phyloP scores from a whole-genome alignment of 2,888 invertebrate genomes.

The Antitype chi region DNA sequence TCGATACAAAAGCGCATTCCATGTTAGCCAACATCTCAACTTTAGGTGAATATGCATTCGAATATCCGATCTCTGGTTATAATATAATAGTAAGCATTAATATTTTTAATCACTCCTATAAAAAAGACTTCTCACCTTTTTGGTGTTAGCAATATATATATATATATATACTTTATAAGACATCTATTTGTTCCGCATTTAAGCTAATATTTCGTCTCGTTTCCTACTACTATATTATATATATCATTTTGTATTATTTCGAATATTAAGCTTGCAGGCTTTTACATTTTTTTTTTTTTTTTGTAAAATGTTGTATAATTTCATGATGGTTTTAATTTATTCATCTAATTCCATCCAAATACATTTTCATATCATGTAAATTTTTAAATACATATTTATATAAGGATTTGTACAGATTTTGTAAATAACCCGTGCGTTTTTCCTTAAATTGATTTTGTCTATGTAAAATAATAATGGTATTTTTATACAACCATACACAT shows the following conservation, averaged over 20 bases:
- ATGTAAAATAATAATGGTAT: slow-evolving; percentile 37
- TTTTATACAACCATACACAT: slow-evolving; percentile 19
- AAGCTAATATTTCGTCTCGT: slow-evolving; percentile 58
- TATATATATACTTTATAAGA: slow-evolving; percentile 24
- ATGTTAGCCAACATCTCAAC: too few relatives aligned
- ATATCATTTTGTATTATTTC: slow-evolving; percentile 19
- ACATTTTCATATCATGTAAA: not conserved
- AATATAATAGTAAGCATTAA: slow-evolving; percentile 16
- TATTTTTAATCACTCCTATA: slow-evolving; percentile 15
- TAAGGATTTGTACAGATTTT: slow-evolving; percentile 36
- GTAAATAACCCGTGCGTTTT: slow-evolving; percentile 44
- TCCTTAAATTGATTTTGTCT: slow-evolving; percentile 40
- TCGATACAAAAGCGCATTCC: too few relatives aligned
- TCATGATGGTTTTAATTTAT: slow-evolving; percentile 11
- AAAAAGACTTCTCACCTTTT: slow-evolving; percentile 22
- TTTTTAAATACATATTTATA: not conserved
- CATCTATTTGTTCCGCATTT: slow-evolving; percentile 61
- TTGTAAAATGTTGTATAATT: slow-evolving; percentile 30
- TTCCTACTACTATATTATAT: slow-evolving; percentile 46
- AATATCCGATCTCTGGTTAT: too few relatives aligned
- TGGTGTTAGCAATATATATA: slow-evolving; percentile 15
- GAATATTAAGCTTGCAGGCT: slow-evolving; percentile 52
- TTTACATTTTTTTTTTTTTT: slow-evolving; percentile 1
- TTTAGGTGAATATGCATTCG: too few relatives aligned
- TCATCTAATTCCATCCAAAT: slow-evolving; percentile 6